Conservation (phyloP, 2,113 vertebrate genomes). For the Misgurnus mizolepis region DNA sequence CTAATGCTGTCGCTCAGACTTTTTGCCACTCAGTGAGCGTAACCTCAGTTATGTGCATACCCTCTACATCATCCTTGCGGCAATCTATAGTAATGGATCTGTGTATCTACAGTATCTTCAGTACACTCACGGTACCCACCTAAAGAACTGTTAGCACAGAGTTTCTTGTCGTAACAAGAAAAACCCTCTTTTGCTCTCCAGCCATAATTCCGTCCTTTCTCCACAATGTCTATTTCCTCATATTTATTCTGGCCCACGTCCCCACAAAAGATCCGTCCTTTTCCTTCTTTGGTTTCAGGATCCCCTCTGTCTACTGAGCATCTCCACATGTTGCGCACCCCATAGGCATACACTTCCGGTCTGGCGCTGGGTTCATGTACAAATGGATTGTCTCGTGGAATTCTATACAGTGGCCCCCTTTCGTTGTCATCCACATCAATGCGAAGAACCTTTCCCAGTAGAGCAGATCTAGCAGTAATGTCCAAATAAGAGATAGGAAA, state of each 20-base stretch:
- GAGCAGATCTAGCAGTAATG: constrained; percentile 76
- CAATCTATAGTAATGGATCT: background rate
- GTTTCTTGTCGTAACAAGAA: constrained; percentile 94
- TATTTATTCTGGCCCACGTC: constrained; percentile 97
- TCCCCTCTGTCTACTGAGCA: constrained; percentile 93
- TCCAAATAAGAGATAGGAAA: background rate
- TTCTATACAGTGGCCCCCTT: constrained; percentile 80
- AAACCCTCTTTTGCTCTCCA: constrained; percentile 96
- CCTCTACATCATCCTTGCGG: no score
- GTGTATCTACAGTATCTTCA: background rate
- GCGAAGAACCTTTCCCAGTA: constrained; percentile 94
- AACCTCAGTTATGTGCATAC: no score
- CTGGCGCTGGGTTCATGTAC: constrained; percentile 74
- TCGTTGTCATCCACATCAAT: constrained; percentile 85
- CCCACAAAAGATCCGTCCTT: constrained; percentile 91
- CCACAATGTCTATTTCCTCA: constrained; percentile 91
- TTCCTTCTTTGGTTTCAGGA: constrained; percentile 78
- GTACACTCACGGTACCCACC: constrained; percentile 68
- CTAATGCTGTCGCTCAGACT: no score
- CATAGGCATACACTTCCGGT: constrained; percentile 89
- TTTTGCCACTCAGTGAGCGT: no score
- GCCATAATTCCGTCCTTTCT: constrained; percentile 90
- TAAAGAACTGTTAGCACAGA: constrained; percentile 88
- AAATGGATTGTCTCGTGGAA: constrained; percentile 91
- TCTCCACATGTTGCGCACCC: constrained; percentile 97